These are phyloP conservation scores for Carassius auratus DNA, from an alignment of 2,113 vertebrate genomes.

Conservation along the genomic window DNA sequence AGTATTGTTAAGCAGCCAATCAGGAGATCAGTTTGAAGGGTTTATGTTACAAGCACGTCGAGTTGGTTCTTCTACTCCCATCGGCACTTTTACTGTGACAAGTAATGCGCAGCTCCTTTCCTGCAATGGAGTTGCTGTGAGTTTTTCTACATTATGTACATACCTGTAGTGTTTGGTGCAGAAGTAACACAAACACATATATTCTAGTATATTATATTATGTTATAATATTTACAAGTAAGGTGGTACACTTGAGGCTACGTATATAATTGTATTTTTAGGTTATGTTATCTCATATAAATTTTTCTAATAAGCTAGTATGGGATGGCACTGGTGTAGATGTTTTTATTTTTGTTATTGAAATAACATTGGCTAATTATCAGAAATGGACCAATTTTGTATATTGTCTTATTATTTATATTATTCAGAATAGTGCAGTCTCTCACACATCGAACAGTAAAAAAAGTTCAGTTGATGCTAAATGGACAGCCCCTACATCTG, in stretches of 20 bases:
- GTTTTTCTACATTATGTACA: constrained; percentile 37
- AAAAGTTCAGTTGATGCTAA: constrained; percentile 68
- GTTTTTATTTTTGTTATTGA: not conserved
- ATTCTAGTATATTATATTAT: not conserved
- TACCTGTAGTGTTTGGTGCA: no score
- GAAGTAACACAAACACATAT: no score
- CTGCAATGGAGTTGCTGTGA: constrained; percentile 63
- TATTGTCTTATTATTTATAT: not conserved
- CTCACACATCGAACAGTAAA: constrained; percentile 62
- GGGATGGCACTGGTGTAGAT: no score
- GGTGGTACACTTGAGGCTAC: no score
- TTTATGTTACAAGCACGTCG: constrained; percentile 74
- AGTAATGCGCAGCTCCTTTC: constrained; percentile 46
- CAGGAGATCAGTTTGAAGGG: constrained; percentile 61
- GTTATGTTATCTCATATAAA: not conserved
- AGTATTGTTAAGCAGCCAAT: constrained; percentile 65
- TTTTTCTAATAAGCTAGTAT: not conserved
- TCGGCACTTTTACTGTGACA: constrained; percentile 65
- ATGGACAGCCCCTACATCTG: constrained; percentile 71
- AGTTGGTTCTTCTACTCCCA: constrained; percentile 36
- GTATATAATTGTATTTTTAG: no score
- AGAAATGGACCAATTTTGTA: no score
- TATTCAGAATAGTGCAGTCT: constrained; percentile 77
- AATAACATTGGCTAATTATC: no score
- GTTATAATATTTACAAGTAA: not conserved